Evolutionary conservation across 2,888 invertebrate genomes (phyloP), one percentile per base, ranked within the genome.

Genomic region (Parnassius glacialis): DNA sequence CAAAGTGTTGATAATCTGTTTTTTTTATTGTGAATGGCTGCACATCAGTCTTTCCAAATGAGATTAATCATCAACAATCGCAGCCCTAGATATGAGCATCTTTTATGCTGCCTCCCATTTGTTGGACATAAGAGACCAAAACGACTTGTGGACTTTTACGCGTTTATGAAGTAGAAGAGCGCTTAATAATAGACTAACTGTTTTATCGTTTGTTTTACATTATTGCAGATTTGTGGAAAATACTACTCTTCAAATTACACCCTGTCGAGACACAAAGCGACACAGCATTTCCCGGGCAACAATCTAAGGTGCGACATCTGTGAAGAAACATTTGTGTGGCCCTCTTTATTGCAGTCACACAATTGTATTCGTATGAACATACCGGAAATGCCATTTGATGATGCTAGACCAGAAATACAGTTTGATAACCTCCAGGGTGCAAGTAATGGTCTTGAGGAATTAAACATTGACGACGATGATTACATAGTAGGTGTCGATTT

Each of bases 281-380:
- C 72, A 0, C 72, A 77, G 13, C 88, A 90, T 56, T 70, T 78
- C 47, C 75, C 71, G 3, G 12, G 58, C n/a, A 75, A 80, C 0
- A 74, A 68, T 10, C 71, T 85, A 0, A 74, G 73, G 9, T 90
- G 90, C 64, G 72, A 77, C 3, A 73, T 78, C 0, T 90, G 90
- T 10, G 88, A 87, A 48, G 89, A 88, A 59, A 79, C 73, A 0
- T 90, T 90, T 42, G 80, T 79, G 0, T 89, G 87, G 85, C 85
- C 85, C 0, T 84, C 86, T 0, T 66, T 87, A 0, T 76, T 90
- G 0, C 58, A 69, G 16, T 70, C 74, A 0, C 90, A 90, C 62
- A 83, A 79, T 2, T 90, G 90, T 62, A 81, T 87, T 1, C 74
- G 87, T 0, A 57, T 80, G 0, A 74, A 75, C 20, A 67, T 75